Conservation (phyloP, 2,888 invertebrate genomes). For the Drosophila fungiperda region DNA sequence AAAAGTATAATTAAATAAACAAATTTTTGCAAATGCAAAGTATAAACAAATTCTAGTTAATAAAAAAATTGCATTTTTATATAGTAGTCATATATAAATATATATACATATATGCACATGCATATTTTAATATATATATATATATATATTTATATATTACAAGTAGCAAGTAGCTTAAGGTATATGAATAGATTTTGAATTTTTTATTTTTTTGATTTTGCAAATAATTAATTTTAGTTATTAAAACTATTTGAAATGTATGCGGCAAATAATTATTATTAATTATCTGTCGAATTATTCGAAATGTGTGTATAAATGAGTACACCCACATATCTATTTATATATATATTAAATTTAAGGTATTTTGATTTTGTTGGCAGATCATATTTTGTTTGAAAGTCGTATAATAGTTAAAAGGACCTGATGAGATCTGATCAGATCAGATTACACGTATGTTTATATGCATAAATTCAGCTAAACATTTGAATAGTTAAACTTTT, state of each 20-base stretch:
- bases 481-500: background rate
- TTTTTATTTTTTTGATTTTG: conserved; percentile 33
- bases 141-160: conserved; percentile 49
- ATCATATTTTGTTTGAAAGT: background rate
- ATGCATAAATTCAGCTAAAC: background rate
- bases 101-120: conserved; percentile 3
- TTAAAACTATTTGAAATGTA: conserved; percentile 18
- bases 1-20: conserved; percentile 19
- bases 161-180: conserved; percentile 58
- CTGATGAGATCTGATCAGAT: conserved; percentile 3
- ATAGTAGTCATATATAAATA: conserved; percentile 4
- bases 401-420: background rate
- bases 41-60: conserved; percentile 31
- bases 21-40: conserved; percentile 34
- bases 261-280: conserved; percentile 25
- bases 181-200: conserved; percentile 11
- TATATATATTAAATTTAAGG: background rate
- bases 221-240: conserved; percentile 13
- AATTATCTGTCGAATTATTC: background rate
- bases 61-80: conserved; percentile 24
- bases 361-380: conserved; percentile 1
- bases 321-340: background rate
- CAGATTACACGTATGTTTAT: background rate
- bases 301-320: background rate
- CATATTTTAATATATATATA: conserved; percentile 14